A percentile compares a stretch with the other conserved stretches of the same genome.
Conservation (phyloP, 2,888 invertebrate genomes). For the Iselma pallidipennis region DNA sequence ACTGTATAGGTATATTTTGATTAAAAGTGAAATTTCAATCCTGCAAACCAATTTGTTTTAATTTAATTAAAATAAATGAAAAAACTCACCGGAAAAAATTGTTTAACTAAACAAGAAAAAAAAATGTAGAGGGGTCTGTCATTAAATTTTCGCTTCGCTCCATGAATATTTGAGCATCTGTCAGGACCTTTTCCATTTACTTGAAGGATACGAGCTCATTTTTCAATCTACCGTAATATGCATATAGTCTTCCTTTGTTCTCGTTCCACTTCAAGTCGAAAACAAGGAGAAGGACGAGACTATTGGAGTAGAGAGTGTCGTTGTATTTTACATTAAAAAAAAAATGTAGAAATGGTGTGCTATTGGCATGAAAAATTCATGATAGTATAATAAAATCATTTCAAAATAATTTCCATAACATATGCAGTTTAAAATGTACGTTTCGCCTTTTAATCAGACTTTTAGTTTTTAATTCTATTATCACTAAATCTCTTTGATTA, state of each 20-base stretch:
- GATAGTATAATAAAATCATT: too few species aligned
- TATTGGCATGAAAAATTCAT: neutral
- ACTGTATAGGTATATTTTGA: neutral
- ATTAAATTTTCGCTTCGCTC: constrained; percentile 43
- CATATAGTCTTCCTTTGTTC: constrained; percentile 22
- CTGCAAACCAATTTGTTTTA: neutral
- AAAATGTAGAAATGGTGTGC: neutral
- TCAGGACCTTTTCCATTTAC: constrained; percentile 48
- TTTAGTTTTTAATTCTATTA: too few species aligned
- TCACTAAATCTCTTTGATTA: neutral
- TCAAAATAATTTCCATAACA: neutral
- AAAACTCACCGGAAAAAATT: neutral
- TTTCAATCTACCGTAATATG: constrained; percentile 37
- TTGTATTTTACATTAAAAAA: neutral
- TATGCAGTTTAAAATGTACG: neutral
- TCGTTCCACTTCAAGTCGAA: neutral
- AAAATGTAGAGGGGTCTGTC: constrained; percentile 16
- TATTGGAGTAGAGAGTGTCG: neutral
- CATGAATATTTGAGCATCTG: constrained; percentile 50
- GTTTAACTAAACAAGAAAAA: too few species aligned
- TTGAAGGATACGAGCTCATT: constrained; percentile 43
- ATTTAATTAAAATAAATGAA: neutral
- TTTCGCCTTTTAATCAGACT: too few species aligned
- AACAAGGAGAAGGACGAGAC: neutral
- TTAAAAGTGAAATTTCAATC: neutral